Evolutionary conservation across 2,888 invertebrate genomes (phyloP).

Genomic region (Spialia ferax): DNA sequence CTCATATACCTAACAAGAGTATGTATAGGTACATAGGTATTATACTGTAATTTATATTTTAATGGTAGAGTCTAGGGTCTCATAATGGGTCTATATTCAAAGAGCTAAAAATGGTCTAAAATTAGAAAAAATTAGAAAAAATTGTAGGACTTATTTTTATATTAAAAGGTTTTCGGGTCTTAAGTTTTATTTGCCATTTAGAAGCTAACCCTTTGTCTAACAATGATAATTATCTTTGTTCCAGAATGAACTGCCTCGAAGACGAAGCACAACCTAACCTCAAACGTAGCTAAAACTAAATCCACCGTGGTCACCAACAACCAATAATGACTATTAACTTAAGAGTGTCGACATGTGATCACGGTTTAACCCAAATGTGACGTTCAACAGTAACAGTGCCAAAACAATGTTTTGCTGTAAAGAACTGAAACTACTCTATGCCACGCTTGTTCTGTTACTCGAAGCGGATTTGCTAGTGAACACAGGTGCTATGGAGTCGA

Average conservation of each 20-base stretch:
- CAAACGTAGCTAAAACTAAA: slow-evolving; percentile 58
- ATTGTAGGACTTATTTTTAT: too few species aligned
- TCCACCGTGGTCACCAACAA: slow-evolving; percentile 42
- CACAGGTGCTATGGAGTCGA: slow-evolving; percentile 79
- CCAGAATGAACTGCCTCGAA: slow-evolving; percentile 60
- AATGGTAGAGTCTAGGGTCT: too few species aligned
- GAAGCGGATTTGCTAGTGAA: slow-evolving; percentile 77
- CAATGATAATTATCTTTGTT: slow-evolving; percentile 55
- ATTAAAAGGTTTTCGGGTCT: too few species aligned
- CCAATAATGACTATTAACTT: slow-evolving; percentile 82
- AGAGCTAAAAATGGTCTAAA: too few species aligned
- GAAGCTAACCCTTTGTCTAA: too few species aligned
- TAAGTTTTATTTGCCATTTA: too few species aligned
- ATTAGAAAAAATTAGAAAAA: too few species aligned
- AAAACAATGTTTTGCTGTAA: slow-evolving; percentile 84
- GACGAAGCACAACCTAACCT: too few species aligned
- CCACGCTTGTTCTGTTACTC: slow-evolving; percentile 75
- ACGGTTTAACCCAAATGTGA: slow-evolving; percentile 69
- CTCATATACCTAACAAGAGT: too few species aligned
- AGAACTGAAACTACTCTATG: slow-evolving; percentile 81
- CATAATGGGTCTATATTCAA: too few species aligned
- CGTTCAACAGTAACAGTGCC: slow-evolving; percentile 67
- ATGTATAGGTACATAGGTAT: too few species aligned
- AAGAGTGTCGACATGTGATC: slow-evolving; percentile 62
- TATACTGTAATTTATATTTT: too few species aligned